Base-by-base conservation (phyloP, 2,113 vertebrate genomes). In the Tachysurus fulvidraco region DNA sequence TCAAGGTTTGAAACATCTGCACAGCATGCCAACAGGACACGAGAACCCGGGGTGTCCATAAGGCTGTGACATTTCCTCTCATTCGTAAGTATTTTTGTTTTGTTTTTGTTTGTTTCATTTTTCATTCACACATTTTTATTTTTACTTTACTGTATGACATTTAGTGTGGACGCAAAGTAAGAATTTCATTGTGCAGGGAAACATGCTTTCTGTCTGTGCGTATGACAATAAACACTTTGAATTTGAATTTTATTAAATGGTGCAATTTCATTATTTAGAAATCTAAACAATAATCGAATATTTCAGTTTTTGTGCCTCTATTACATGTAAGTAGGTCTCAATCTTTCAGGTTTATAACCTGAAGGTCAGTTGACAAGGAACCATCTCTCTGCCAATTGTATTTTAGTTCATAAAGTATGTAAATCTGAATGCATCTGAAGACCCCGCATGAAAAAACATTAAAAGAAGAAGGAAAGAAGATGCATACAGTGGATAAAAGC, bases 1-100 rank as follows among this genome's bases (percentile, higher is more conserved):
- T 76, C 46, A 50, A 69, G 64, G 60, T 80, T 76, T 73, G 64
- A 78, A 83, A 79, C 73, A 84, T 84, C 88, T 84, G 86, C 76
- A 54, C 30, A 1, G 69, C 28, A 28, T 25, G 7, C 36, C 60
- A 50, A 62, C 36, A 84, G 87, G 30, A 76, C 80, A 87, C 65
- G 44, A 65, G 78, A 60, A 14, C 57, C 8, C 8, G 7, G 16
- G 76, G 14, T 25, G 41, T 23, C 5, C 1, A 3, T 1, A 25
- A 19, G 50, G 36, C 79, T 30, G 60, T 55, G 74, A 60, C 28
- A 21, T 62, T 74, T 82, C 8, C 57, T 36, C 14, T 57, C 28
- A n/a, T 14, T 76, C 41, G 23, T 73, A n/a, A 30, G 25, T 46
- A 4, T 17, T 44, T 30, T 44, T 13, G 12, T 41, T 36, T 55